Evolutionary conservation across 2,113 vertebrate species (phyloP).

Genomic region (Macrotus californicus): DNA sequence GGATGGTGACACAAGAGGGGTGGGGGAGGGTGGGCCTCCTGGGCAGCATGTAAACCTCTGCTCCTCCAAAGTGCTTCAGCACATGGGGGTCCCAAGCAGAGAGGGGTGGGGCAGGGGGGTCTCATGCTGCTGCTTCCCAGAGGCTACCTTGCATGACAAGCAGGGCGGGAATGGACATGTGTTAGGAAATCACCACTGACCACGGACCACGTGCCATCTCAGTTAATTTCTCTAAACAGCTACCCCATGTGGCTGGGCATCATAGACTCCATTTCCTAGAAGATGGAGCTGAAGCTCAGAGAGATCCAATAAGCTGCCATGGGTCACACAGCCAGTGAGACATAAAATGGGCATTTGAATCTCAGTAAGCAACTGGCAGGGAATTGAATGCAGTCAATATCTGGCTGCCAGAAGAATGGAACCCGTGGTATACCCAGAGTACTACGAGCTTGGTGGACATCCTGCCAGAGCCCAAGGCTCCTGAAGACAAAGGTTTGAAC

Average conservation of each 20-base stretch:
- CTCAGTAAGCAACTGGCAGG: background rate
- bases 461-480: background rate
- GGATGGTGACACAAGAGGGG: background rate
- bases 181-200: accelerated
- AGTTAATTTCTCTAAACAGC: background rate
- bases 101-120: accelerated
- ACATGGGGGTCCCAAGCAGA: accelerated
- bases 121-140: background rate
- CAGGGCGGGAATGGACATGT: background rate
- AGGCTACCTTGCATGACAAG: background rate
- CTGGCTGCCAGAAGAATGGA: background rate
- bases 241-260: accelerated
- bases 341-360: background rate
- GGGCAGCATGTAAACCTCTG: background rate
- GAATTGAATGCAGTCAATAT: background rate
- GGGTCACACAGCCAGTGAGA: background rate
- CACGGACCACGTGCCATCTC: no score
- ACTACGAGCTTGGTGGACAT: no score
- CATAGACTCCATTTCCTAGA: background rate
- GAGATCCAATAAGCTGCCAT: background rate
- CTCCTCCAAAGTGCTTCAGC: background rate
- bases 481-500: background rate
- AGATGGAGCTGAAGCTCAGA: background rate
- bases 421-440: accelerated
- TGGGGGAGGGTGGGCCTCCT: no score